Conservation (phyloP, 2,797 vertebrate genomes). For the Lates japonicus region DNA sequence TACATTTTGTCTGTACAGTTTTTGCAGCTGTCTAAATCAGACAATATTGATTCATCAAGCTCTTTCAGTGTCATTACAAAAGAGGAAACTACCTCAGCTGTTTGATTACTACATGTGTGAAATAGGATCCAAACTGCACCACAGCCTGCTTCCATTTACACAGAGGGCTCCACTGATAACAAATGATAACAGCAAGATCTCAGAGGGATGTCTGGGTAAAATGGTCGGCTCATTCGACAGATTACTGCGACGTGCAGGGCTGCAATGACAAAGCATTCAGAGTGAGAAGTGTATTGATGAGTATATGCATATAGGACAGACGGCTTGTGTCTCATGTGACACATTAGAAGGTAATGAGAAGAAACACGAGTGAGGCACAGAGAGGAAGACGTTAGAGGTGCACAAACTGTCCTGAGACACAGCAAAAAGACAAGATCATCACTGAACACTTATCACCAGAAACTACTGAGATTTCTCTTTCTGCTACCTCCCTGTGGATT, state of each 20-base stretch:
- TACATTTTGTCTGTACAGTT: constrained; percentile 3
- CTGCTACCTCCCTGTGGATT: constrained; percentile 6
- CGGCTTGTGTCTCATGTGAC: not conserved
- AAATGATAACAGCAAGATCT: constrained; percentile 54
- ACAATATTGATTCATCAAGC: constrained; percentile 38
- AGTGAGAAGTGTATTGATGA: constrained; percentile 24
- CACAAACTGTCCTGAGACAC: constrained; percentile 7
- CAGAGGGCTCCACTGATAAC: constrained; percentile 58
- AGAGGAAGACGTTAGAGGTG: not conserved
- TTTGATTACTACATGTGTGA: constrained; percentile 57
- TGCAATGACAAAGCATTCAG: constrained; percentile 34
- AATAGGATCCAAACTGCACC: constrained; percentile 59
- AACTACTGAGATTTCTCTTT: not conserved
- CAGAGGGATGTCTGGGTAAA: constrained; percentile 48
- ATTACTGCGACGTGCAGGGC: constrained; percentile 13
- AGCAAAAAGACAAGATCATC: constrained; percentile 9
- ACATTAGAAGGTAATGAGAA: not conserved
- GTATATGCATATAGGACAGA: not conserved
- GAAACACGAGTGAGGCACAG: not conserved
- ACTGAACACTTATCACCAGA: constrained; percentile 1
- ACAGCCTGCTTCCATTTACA: constrained; percentile 56
- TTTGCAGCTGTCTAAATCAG: constrained; percentile 22
- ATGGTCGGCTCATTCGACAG: constrained; percentile 35
- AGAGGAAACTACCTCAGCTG: constrained; percentile 22
- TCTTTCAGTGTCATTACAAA: constrained; percentile 42